Evolutionary conservation across 2,113 vertebrate genomes (phyloP), one percentile per base, ranked within the genome.

Genomic region (Pedionomus torquatus): DNA sequence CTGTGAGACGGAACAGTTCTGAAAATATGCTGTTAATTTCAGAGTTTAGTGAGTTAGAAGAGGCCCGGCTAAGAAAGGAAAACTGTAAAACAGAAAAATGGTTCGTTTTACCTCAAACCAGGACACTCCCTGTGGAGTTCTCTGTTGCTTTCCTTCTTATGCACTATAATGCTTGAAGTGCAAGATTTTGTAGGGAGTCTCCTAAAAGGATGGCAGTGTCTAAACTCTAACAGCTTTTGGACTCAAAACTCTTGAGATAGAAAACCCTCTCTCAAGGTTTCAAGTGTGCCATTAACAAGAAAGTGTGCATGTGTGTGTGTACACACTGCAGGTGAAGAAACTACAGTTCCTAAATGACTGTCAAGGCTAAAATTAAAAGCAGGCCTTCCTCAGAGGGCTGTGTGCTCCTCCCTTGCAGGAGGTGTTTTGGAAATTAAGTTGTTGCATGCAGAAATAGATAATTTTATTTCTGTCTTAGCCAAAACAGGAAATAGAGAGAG

Each of bases 111-210:
- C n/a, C n/a, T n/a, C n/a, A n/a, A n/a, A n/a, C n/a, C n/a, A n/a
- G n/a, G n/a, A n/a, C n/a, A n/a, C n/a, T n/a, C n/a, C n/a, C n/a
- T n/a, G 35, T 61, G 20, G 26, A 74, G 61, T 89, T 79, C 49
- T 51, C 51, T 49, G n/a, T 39, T 91, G 5, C 25, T 54, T 23
- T 54, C 10, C 6, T 52, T 64, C 20, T 48, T 14, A 5, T 10
- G 6, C 8, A 14, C 31, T 25, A 2, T 23, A 52, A 30, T n/a
- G 46, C n/a, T 65, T 2, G 1, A 4, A 11, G 10, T 10, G 11
- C 28, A 88, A 75, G 15, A 1, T 44, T 65, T 57, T 76, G 33
- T 8, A 46, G 19, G 21, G n/a, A 35, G 3, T 30, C 13, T 74
- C 4, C 23, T 52, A 28, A 61, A 83, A 64, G 21, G 9, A n/a